Evolutionary conservation across 2,113 vertebrate species (phyloP), one percentile per base, ranked within the genome.

Genomic region (Cyprinodon variegatus): DNA sequence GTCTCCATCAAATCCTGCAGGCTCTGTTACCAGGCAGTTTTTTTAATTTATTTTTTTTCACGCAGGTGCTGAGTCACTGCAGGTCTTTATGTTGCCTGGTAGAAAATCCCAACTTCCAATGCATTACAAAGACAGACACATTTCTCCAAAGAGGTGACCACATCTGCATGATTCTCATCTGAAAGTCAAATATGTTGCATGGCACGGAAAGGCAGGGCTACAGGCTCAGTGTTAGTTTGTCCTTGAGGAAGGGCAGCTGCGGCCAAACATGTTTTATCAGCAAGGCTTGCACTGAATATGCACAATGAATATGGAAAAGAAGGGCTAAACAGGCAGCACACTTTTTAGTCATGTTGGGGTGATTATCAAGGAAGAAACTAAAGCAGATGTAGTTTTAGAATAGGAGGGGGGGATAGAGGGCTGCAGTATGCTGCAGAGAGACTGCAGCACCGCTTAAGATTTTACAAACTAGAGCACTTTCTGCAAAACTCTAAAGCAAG

Each of bases 61-160:
- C 83, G 79, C 70, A 80, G 68, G 61, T 68, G 92, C 90, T 89
- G 92, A 93, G 85, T 93, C 91, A 93, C 86, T 83, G 87, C 83
- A 82, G 91, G 65, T 59, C 60, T 48, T 43, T 20, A 3, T 22
- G 48, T 1, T 60, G 66, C 71, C 68, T 45, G 45, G 38, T 22
- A 74, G 60, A 20, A 15, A 83, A 67, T 20, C 17, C 63, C 60
- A 63, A 68, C 36, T 17, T 65, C 29, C 37, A 45, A 61, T 37
- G 72, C 53, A 61, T 65, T 10, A 37, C 22, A 63, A 29, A 66
- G 13, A 46, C n/a, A 36, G 20, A 50, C 12, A 4, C 43, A 13
- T 46, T 22, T 57, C 38, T 17, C 17, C 40, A 7, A 50, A 66
- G 48, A 41, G 50, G 17, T 7, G 0, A 60, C n/a, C 20, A 6